Conservation (phyloP, 2,797 vertebrate species). For the Parambassis ranga region DNA sequence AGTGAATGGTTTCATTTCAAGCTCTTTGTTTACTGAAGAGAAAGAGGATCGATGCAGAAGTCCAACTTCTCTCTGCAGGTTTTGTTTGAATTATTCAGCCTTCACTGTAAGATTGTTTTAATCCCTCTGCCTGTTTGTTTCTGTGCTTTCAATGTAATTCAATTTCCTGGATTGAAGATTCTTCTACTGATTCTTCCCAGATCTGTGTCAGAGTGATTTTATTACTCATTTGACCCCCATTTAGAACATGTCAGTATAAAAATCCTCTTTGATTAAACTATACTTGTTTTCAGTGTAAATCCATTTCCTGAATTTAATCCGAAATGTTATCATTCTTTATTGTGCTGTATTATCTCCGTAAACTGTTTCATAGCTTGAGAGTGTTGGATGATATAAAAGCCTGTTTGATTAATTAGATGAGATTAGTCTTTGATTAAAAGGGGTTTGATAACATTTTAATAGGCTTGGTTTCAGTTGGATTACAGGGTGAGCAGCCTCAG, state of each 20-base stretch:
- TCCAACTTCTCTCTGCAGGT: constrained; percentile 4
- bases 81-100: constrained; percentile 3
- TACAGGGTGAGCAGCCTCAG: constrained; percentile 61
- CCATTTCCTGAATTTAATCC: constrained; percentile 43
- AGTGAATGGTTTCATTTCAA: neutral
- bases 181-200: neutral
- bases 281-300: constrained; percentile 19
- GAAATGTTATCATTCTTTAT: constrained; percentile 25
- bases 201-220: constrained; percentile 13
- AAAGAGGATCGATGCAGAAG: constrained; percentile 7
- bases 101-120: neutral
- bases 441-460: constrained; percentile 70
- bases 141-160: constrained; percentile 20
- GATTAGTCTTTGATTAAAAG: constrained; percentile 74
- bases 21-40: constrained; percentile 7
- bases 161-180: constrained; percentile 16
- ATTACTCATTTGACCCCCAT: constrained; percentile 25
- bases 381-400: constrained; percentile 37
- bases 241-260: constrained; percentile 12
- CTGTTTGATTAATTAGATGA: constrained; percentile 66
- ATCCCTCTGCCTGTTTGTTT: constrained; percentile 4
- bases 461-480: constrained; percentile 66
- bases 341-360: constrained; percentile 40
- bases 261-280: constrained; percentile 33
- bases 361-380: constrained; percentile 30